Conservation (phyloP, 1,140 invertebrate genomes). For the Drosophila pseudoananassae region DNA sequence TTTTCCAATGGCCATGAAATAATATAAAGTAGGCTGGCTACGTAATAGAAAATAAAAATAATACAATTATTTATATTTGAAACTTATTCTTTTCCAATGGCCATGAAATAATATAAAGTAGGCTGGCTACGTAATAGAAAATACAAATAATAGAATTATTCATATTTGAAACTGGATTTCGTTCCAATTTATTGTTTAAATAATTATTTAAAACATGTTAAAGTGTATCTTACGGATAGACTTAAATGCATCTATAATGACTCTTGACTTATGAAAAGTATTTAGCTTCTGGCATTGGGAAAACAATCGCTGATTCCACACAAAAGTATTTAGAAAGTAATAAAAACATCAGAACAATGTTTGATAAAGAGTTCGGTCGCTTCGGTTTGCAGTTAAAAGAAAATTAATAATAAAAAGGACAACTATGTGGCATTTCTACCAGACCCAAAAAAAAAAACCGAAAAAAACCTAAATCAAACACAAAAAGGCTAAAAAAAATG, state of each 20-base stretch:
- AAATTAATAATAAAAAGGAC: constrained; percentile 74
- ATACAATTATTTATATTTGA: too few species aligned
- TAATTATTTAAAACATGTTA: too few species aligned
- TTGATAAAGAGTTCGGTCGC: constrained; percentile 57
- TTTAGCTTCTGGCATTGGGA: constrained; percentile 50
- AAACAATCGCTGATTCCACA: constrained; percentile 54
- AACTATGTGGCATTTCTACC: constrained; percentile 58
- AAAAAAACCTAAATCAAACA: constrained; percentile 42
- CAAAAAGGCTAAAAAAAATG: constrained; percentile 24
- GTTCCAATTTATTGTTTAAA: too few species aligned
- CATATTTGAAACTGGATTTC: too few species aligned
- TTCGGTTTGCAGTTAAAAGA: constrained; percentile 33
- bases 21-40: too few species aligned
- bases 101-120: too few species aligned
- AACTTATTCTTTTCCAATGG: too few species aligned
- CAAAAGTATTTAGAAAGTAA: constrained; percentile 77
- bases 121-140: too few species aligned
- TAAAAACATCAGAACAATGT: constrained; percentile 74
- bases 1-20: too few species aligned
- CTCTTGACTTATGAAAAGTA: constrained; percentile 39
- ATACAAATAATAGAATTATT: too few species aligned
- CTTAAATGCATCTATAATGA: background rate
- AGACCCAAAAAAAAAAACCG: constrained; percentile 12
- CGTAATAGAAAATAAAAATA: too few species aligned
- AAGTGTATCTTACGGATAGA: background rate